A percentile compares a stretch with the other conserved stretches of the same genome.
Conservation (phyloP, 2,113 vertebrate species). For the Paracanthobrama guichenoti region DNA sequence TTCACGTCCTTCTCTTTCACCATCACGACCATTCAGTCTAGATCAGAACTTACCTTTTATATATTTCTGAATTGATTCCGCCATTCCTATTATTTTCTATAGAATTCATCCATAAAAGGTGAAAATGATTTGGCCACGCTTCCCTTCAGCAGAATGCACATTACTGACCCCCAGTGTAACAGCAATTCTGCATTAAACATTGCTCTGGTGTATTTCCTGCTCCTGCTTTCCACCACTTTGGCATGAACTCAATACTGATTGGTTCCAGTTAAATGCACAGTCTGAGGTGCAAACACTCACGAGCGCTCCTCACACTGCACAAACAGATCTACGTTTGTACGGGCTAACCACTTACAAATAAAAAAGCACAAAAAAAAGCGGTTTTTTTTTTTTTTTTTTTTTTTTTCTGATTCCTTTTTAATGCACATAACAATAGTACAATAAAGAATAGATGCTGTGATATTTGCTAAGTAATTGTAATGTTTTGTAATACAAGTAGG, state of each 20-base stretch:
- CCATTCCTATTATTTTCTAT: background rate
- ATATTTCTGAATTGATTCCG: background rate
- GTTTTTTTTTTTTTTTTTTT: no score
- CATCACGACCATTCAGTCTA: background rate
- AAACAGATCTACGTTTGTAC: background rate
- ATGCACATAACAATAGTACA: background rate
- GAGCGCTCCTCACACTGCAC: background rate
- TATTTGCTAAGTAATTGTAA: background rate
- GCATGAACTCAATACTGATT: conserved; percentile 1
- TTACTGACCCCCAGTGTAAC: conserved; percentile 15
- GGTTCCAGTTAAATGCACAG: conserved; percentile 23
- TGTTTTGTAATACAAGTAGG: background rate
- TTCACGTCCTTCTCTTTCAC: background rate
- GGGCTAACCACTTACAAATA: background rate
- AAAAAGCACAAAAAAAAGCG: background rate
- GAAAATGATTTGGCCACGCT: background rate
- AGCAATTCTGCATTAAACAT: background rate
- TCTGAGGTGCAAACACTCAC: background rate
- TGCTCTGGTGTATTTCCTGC: background rate
- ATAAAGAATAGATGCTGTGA: background rate
- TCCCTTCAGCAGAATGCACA: background rate
- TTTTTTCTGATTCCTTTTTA: no score
- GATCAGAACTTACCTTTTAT: background rate
- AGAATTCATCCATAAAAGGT: background rate
- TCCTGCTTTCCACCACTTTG: conserved; percentile 9